A percentile compares a stretch with the other conserved stretches of the same genome.
These are phyloP conservation scores for Ibycter americanus DNA, from an alignment of 2,797 vertebrate species.

Conservation along the genomic window DNA sequence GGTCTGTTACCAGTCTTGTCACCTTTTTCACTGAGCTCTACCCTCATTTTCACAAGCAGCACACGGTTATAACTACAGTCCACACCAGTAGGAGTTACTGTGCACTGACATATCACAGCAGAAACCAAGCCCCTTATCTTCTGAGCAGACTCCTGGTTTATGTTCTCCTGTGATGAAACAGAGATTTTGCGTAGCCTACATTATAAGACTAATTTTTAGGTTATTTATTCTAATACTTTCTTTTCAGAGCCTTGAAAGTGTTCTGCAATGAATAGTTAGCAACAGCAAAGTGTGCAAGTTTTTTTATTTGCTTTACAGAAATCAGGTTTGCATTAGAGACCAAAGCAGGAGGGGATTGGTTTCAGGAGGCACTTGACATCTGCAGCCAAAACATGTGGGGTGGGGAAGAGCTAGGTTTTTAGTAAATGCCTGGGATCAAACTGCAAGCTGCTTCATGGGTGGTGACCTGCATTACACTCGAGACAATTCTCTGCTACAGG, in stretches of 20 bases:
- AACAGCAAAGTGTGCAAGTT: accelerated
- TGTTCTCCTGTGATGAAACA: background rate
- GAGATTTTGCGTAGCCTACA: background rate
- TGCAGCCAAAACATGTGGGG: accelerated
- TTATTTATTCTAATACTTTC: background rate
- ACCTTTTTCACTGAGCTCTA: background rate
- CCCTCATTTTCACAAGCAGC: background rate
- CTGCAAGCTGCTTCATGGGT: background rate
- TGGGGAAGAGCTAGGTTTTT: background rate
- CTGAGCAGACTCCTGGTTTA: background rate
- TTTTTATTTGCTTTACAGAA: background rate
- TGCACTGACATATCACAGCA: background rate
- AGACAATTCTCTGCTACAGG: background rate
- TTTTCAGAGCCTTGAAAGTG: background rate
- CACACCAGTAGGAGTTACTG: background rate
- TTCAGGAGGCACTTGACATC: background rate
- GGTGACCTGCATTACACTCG: background rate
- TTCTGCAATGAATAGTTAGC: background rate
- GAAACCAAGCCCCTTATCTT: background rate
- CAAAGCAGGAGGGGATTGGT: background rate
- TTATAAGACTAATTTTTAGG: background rate
- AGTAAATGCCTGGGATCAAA: background rate
- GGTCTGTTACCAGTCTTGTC: background rate
- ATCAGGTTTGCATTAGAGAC: background rate
- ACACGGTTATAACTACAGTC: background rate